Conservation (phyloP, 2,113 vertebrate species). For the Colius striatus region DNA sequence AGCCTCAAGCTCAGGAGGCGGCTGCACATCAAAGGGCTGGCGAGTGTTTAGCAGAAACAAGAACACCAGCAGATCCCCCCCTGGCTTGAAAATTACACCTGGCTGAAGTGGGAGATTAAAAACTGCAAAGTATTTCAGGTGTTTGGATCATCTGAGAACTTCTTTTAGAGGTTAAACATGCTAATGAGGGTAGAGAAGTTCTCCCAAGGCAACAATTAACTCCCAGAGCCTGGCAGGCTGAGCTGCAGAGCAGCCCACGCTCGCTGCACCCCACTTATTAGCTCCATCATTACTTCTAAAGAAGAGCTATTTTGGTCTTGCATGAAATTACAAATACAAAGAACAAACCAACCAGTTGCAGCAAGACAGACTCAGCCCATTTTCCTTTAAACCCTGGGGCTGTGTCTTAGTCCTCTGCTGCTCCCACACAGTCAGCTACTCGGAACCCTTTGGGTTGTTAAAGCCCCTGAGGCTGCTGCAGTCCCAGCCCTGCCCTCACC, state of each 20-base stretch:
- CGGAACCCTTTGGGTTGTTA: no score
- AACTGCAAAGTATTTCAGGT: slow-evolving; percentile 50
- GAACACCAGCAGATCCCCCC: not conserved
- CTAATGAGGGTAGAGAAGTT: slow-evolving; percentile 53
- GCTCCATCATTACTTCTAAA: not conserved
- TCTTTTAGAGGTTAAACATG: slow-evolving; percentile 30
- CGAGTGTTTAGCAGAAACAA: slow-evolving; percentile 11
- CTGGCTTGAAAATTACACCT: slow-evolving; percentile 39
- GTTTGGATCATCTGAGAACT: slow-evolving; percentile 32
- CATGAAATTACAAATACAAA: not conserved
- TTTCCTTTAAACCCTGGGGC: not conserved
- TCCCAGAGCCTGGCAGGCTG: slow-evolving; percentile 35
- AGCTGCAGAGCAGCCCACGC: slow-evolving; percentile 55
- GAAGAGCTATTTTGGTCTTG: slow-evolving; percentile 58
- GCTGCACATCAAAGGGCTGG: slow-evolving; percentile 59
- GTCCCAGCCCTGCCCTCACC: no score
- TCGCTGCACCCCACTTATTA: slow-evolving; percentile 26
- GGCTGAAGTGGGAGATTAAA: slow-evolving; percentile 48
- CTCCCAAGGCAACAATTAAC: slow-evolving; percentile 52
- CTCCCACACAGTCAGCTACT: not conserved
- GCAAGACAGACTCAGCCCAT: not conserved
- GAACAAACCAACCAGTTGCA: not conserved
- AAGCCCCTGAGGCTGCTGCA: no score
- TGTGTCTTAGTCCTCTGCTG: accelerated
- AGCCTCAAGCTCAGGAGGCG: no score